These are phyloP conservation scores for Scyliorhinus canicula DNA, from an alignment of 2,797 vertebrate genomes.

Conservation along the genomic window DNA sequence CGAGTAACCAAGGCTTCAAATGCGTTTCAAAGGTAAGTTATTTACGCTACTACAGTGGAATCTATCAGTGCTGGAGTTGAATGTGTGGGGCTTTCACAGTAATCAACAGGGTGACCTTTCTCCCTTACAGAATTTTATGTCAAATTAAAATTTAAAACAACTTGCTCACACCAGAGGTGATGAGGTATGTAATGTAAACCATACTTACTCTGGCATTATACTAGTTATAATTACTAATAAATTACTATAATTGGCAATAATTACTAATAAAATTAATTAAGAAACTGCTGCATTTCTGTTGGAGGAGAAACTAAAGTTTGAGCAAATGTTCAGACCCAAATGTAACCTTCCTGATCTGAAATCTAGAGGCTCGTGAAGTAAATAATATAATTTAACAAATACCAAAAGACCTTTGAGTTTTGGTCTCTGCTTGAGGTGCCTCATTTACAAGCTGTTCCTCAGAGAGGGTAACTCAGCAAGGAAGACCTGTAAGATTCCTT, in stretches of 20 bases:
- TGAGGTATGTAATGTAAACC: not conserved
- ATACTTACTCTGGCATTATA: not conserved
- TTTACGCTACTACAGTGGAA: not conserved
- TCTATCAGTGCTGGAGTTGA: not conserved
- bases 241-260: too few species aligned
- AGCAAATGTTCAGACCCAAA: not conserved
- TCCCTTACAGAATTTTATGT: not conserved
- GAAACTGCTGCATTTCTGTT: not conserved
- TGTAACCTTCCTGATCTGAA: not conserved
- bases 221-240: not conserved
- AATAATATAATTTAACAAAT: not conserved
- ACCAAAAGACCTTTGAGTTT: not conserved
- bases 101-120: not conserved
- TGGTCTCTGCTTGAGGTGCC: not conserved
- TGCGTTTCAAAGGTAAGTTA: conserved; percentile 34
- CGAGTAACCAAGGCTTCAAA: not conserved
- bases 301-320: not conserved
- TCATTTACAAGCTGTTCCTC: not conserved
- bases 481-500: not conserved
- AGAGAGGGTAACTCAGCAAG: not conserved
- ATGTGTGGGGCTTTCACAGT: not conserved
- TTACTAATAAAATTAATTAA: not conserved
- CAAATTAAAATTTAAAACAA: not conserved
- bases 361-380: not conserved
- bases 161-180: not conserved